Evolutionary conservation across 53 echinoderm and acorn worm genomes (phyloP), one percentile per base, ranked within the genome.

Genomic region (Antedon mediterranea): DNA sequence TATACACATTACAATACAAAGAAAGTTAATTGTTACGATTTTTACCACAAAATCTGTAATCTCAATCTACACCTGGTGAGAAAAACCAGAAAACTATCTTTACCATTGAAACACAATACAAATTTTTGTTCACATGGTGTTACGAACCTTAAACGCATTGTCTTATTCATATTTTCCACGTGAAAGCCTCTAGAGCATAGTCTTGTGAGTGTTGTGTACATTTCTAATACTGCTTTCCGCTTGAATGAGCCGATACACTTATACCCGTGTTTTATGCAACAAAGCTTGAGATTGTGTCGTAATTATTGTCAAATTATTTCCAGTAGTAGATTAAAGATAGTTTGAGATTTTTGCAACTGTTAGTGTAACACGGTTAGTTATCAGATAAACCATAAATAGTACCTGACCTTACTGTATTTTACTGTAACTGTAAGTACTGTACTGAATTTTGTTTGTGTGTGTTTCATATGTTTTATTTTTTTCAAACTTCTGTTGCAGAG

Each of bases 221-320:
- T 57, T 57, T 18, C 57, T 57, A 15, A 23, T 57, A 57, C n/a
- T 57, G 23, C 23, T 57, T 57, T 18, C 7, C 23, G 57, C 9
- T 57, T 23, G 14, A 18, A 15, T 57, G 23, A 57, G 57, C 57
- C 23, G 57, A 57, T 57, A 57, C 57, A 57, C 20, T 57, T 3
- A n/a, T n/a, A 57, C 11, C 8, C 1, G 57, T 57, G 57, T 57
- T 57, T 8, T 57, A 57, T 57, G 20, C 57, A 18, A 57, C 57
- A 57, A 57, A 57, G 57, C 9, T 57, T 57, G 15, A 57, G 7
- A 18, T 57, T 15, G 57, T 57, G 57, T 57, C 23, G 57, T 57
- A 57, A 57, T 57, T 57, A 57, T 57, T 57, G 57, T 57, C 57
- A 57, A 57, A 57, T 57, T 57, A 57, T 57, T 57, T 57, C 57